A percentile compares a stretch with the other conserved stretches of the same genome.
Conservation (phyloP, 1,140 invertebrate species). For the Drosophila sproati region DNA sequence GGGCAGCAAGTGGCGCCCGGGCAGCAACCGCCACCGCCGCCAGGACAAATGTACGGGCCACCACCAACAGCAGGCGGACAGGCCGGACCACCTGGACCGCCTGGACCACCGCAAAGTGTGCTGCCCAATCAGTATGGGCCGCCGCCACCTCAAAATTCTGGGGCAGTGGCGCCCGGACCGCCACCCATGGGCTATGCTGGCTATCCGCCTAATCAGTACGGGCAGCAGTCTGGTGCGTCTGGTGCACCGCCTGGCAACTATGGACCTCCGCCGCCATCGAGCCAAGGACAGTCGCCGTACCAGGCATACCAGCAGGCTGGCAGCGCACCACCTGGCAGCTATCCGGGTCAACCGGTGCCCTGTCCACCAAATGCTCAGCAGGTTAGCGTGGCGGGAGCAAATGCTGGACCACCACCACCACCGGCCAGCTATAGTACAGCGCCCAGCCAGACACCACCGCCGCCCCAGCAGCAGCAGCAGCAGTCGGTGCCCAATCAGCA, state of each 20-base stretch:
- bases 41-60: constrained; percentile 76
- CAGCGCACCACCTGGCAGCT: constrained; percentile 64
- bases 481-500: constrained; percentile 52
- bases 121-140: constrained; percentile 82
- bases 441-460: constrained; percentile 81
- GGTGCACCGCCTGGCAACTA: constrained; percentile 72
- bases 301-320: constrained; percentile 72
- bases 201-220: constrained; percentile 79
- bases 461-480: constrained; percentile 37
- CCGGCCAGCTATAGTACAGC: constrained; percentile 76
- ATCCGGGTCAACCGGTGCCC: constrained; percentile 53
- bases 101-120: constrained; percentile 65
- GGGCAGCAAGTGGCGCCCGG: constrained; percentile 65
- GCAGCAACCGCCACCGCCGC: constrained; percentile 68
- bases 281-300: constrained; percentile 70
- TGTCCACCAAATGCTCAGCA: constrained; percentile 38
- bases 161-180: constrained; percentile 54
- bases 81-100: constrained; percentile 65
- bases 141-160: constrained; percentile 71
- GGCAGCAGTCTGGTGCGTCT: constrained; percentile 61
- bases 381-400: constrained; percentile 49
- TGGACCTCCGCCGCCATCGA: constrained; percentile 67
- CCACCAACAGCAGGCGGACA: constrained; percentile 84
- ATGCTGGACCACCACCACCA: constrained; percentile 59
- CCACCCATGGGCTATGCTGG: constrained; percentile 77